Conservation (phyloP, 2,797 vertebrate genomes). For the Pteropus rufus region DNA sequence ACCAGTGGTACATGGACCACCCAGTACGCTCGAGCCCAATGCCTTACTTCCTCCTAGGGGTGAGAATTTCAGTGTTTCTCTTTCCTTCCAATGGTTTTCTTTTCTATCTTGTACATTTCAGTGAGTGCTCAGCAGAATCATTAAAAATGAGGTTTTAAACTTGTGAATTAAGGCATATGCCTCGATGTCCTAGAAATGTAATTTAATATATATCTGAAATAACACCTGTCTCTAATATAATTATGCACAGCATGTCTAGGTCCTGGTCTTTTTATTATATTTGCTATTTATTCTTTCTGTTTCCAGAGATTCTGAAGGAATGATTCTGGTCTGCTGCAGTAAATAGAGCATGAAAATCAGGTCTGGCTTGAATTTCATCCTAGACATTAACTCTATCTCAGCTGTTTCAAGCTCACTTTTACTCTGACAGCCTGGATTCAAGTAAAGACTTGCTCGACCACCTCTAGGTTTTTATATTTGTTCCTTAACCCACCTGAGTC, state of each 20-base stretch:
- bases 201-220: slow-evolving; percentile 11
- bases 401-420: background rate
- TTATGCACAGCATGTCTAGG: background rate
- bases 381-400: slow-evolving; percentile 75
- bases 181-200: background rate
- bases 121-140: background rate
- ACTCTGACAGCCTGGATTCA: background rate
- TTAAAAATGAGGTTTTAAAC: slow-evolving; percentile 6
- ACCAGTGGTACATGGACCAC: background rate
- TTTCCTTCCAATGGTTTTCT: background rate
- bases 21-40: accelerated
- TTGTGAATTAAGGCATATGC: background rate
- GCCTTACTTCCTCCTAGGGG: too few species aligned
- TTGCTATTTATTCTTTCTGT: slow-evolving; percentile 69
- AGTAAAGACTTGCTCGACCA: background rate
- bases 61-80: background rate
- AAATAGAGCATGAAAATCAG: slow-evolving; percentile 85
- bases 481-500: background rate
- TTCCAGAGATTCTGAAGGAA: slow-evolving; percentile 73
- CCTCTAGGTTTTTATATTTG: background rate
- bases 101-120: background rate
- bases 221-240: slow-evolving; percentile 23
- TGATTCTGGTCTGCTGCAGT: slow-evolving; percentile 75
- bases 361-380: slow-evolving; percentile 78
- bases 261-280: slow-evolving; percentile 33